These are phyloP conservation scores for Drosophila mimica DNA, from an alignment of 2,888 invertebrate species.

Conservation along the genomic window DNA sequence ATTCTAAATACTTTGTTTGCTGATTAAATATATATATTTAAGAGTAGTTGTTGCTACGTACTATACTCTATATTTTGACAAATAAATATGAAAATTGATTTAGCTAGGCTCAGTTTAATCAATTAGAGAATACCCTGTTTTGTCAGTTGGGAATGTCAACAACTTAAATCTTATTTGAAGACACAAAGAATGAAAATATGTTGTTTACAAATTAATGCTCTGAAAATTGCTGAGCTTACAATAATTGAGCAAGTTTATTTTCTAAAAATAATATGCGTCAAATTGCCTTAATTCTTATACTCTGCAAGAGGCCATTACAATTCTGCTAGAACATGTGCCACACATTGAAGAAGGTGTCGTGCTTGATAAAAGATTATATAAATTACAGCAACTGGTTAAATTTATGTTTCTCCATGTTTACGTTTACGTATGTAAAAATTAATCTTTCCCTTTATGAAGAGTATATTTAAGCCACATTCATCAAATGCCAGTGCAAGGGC, in stretches of 20 bases:
- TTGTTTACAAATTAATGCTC: constrained; percentile 2
- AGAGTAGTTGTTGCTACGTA: not conserved
- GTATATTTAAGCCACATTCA: not conserved
- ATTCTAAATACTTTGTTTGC: not conserved
- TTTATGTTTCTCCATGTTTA: not conserved
- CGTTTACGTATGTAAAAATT: accelerated
- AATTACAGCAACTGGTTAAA: not conserved
- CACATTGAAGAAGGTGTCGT: not conserved
- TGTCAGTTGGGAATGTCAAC: not conserved
- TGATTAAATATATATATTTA: constrained; percentile 30
- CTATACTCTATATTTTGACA: not conserved
- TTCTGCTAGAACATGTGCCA: not conserved
- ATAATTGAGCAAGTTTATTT: constrained; percentile 3
- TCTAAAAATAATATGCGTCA: constrained; percentile 9
- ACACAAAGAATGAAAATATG: not conserved
- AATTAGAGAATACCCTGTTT: not conserved
- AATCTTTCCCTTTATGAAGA: not conserved
- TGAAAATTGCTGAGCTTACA: not conserved
- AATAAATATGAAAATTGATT: not conserved
- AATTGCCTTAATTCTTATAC: constrained; percentile 1
- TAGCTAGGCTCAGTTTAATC: not conserved
- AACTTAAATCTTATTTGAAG: not conserved
- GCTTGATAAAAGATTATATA: not conserved
- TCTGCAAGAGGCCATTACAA: not conserved
- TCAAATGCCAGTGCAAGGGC: constrained; percentile 1